Conservation (phyloP, 2,113 vertebrate genomes). For the Halichoerus grypus region DNA sequence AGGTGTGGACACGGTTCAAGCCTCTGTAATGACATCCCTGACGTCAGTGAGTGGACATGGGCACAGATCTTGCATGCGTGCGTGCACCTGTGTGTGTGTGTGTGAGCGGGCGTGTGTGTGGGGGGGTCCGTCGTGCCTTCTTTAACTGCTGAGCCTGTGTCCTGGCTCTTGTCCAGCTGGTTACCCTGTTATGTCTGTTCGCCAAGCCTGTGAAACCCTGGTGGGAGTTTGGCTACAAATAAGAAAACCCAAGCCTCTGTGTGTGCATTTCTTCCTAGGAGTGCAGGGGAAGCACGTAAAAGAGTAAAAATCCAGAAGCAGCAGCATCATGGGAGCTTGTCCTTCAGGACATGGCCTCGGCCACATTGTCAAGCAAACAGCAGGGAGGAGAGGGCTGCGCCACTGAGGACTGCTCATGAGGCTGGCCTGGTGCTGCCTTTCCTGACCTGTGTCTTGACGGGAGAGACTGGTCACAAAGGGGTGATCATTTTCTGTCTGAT, state of each 20-base stretch:
- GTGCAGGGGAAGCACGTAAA: not conserved
- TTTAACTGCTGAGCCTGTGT: not conserved
- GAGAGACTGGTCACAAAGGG: not conserved
- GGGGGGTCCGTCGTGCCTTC: no score
- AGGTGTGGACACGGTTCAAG: no score
- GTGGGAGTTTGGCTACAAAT: not conserved
- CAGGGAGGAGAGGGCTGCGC: not conserved
- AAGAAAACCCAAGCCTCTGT: not conserved
- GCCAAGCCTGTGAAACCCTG: not conserved
- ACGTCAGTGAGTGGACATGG: not conserved
- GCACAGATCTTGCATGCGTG: not conserved
- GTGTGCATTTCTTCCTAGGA: not conserved
- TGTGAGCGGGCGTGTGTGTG: no score
- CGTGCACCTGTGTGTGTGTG: rapidly evolving
- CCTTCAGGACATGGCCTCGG: not conserved
- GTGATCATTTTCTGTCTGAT: not conserved
- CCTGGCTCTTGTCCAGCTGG: not conserved
- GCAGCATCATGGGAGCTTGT: not conserved
- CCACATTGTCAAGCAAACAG: not conserved
- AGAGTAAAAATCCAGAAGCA: not conserved
- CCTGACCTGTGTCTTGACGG: not conserved
- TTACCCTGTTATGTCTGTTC: not conserved
- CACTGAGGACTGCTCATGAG: rapidly evolving
- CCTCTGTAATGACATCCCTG: not conserved
- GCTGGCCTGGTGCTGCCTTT: not conserved